Evolutionary conservation across 1,140 invertebrate species (phyloP), one percentile per base, ranked within the genome.

Genomic region (Lasaia peninsularis): DNA sequence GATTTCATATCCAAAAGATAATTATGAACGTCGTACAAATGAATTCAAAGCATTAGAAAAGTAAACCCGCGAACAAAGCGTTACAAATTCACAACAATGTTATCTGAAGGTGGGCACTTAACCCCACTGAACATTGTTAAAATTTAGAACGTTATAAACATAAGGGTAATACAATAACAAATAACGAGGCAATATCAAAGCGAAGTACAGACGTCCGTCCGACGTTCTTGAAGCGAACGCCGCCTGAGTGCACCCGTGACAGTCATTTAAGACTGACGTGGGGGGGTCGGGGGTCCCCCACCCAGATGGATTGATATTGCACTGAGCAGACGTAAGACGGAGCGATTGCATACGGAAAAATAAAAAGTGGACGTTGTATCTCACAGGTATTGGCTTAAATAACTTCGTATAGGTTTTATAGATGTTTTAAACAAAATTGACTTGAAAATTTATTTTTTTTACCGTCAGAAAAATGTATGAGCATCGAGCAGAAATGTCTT

Each of bases 281-380:
- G 78, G 78, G 79, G 33, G 52, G 21, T 10, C 52, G 79, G 33
- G 52, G 21, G 11, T 55, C 65, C 78, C 21, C 76, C 75, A 71
- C 63, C 74, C 80, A 87, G 84, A 87, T 85, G 84, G 84, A 87
- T 87, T 87, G 84, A 87, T 87, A 87, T 87, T 86, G 79, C 80
- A 80, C 67, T 66, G 66, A 73, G 76, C 76, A 78, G 78, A 83
- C 79, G 78, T 77, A 84, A 84, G 79, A 81, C 75, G 82, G 71
- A 79, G 73, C 75, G 77, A 80, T 83, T 82, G 83, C 80, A 81
- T 82, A 78, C 78, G 70, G 50, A 44, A 55, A 63, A 64, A 58
- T 68, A 62, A 62, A 60, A 72, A 67, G 60, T 62, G 57, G 56
- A 58, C 59, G 58, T 53, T 52, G 56, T 14, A 12, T 48, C 32